Evolutionary conservation across 2,797 vertebrate genomes (phyloP).

Genomic region (Zalophus californianus): DNA sequence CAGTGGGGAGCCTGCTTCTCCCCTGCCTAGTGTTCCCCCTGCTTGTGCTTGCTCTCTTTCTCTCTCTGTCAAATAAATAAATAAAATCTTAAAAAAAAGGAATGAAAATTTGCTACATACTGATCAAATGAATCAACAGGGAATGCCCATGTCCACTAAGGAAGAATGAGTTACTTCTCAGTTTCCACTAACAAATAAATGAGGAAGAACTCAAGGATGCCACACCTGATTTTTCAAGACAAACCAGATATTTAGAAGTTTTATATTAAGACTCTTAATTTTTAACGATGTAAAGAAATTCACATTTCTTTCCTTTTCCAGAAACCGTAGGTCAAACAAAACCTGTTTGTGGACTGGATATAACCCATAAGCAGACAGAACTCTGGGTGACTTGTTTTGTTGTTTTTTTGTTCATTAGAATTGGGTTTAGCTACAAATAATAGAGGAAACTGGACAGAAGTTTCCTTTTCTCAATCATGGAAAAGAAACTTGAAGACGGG

Average conservation of each 20-base stretch:
- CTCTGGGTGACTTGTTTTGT: neutral
- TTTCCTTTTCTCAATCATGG: neutral
- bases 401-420: neutral
- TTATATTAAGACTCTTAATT: neutral
- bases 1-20: too few species aligned
- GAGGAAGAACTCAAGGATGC: neutral
- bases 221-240: neutral
- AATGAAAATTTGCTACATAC: neutral
- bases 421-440: neutral
- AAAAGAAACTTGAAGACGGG: neutral
- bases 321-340: conserved; percentile 1
- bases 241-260: neutral
- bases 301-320: neutral
- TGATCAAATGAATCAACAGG: neutral
- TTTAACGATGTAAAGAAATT: neutral
- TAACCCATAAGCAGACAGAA: neutral
- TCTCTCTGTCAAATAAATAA: neutral
- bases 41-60: too few species aligned
- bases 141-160: neutral
- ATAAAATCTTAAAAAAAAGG: neutral
- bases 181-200: neutral
- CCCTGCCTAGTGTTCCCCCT: too few species aligned
- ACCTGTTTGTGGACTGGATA: neutral
- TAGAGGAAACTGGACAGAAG: neutral
- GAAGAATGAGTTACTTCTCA: neutral